Evolutionary conservation across 2,113 vertebrate species (phyloP), one percentile per base, ranked within the genome.

Genomic region (Vimba vimba): DNA sequence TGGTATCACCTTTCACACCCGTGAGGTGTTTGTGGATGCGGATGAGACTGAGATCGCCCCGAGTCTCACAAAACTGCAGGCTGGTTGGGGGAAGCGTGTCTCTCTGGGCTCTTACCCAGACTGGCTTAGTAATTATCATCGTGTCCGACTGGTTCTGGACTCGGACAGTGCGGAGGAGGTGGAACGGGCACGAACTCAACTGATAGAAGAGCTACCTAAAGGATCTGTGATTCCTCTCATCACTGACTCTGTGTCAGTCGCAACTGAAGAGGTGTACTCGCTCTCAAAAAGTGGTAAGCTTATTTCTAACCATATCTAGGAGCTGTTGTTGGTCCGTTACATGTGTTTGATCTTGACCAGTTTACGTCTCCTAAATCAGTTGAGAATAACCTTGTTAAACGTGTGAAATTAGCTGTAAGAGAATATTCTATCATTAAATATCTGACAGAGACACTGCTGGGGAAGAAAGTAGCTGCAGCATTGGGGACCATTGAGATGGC

Each of bases 51-150:
- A 88, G 0, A 95, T 99, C 0, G 91, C 97, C 0, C 94, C 94
- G 0, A 82, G 91, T 73, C 93, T 99, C 69, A 92, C 95, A 0
- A 78, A 90, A 77, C 93, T 96, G 25, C 89, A 97, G 36, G 86
- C 91, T 0, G 2, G 71, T 23, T 98, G 97, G 94, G 94, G 93
- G 0, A 92, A 79, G 2, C 92, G 83, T 0, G 94, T 97, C 27
- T 91, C 93, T 55, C 83, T 99, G 3, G 98, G 98, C 1, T 99
- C 98, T 23, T 99, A 99, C 90, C 98, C 98, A 0, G 96, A 99
- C 91, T 99, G 97, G 98, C 84, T 93, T 79, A 98, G 93, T 85
- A 99, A 99, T 91, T 99, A 99, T 86, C 96, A 97, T 86, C 93
- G 94, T 0, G 97, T 99, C 83, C 95, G 96, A 89, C 93, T 99